Evolutionary conservation across 1,140 invertebrate genomes (phyloP).

Genomic region (Zaprionus camerounensis): DNA sequence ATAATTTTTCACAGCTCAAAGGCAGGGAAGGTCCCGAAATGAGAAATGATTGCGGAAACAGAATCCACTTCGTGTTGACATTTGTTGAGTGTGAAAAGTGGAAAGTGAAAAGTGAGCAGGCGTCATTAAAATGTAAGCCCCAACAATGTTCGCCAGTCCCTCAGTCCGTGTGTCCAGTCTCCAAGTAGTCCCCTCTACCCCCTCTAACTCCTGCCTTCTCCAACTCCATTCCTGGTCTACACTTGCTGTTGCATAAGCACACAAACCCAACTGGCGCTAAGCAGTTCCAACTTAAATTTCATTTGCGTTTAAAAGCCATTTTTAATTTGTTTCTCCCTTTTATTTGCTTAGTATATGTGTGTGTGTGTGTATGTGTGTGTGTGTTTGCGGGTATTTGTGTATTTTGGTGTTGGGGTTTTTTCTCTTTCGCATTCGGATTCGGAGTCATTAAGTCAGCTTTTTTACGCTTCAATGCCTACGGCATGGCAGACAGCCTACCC

Average conservation of each 20-base stretch:
- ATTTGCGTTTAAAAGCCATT: constrained; percentile 66
- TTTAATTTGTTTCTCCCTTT: constrained; percentile 67
- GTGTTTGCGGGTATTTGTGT: constrained; percentile 12
- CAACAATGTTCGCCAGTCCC: not conserved
- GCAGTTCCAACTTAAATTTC: constrained; percentile 51
- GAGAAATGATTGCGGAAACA: constrained; percentile 26
- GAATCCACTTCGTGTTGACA: constrained; percentile 32
- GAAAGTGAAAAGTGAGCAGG: constrained; percentile 39
- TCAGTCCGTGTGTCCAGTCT: not conserved
- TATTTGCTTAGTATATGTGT: constrained; percentile 17
- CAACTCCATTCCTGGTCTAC: too few species aligned
- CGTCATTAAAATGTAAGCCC: constrained; percentile 40
- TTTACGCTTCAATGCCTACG: constrained; percentile 70
- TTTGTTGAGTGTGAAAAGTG: constrained; percentile 38
- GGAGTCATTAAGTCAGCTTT: constrained; percentile 77
- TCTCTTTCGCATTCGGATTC: constrained; percentile 42
- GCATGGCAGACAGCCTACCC: constrained; percentile 27
- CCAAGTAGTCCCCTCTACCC: too few species aligned
- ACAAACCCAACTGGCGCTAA: constrained; percentile 3
- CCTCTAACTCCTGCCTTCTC: not conserved
- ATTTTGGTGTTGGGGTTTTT: constrained; percentile 26
- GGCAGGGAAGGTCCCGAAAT: constrained; percentile 17
- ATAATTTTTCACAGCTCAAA: constrained; percentile 34
- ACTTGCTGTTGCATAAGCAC: not conserved
- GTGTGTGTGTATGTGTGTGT: constrained; percentile 22